A percentile compares a stretch with the other conserved stretches of the same genome.
Conservation (phyloP, 2,888 invertebrate genomes). For the Chrysolina haemoptera region DNA sequence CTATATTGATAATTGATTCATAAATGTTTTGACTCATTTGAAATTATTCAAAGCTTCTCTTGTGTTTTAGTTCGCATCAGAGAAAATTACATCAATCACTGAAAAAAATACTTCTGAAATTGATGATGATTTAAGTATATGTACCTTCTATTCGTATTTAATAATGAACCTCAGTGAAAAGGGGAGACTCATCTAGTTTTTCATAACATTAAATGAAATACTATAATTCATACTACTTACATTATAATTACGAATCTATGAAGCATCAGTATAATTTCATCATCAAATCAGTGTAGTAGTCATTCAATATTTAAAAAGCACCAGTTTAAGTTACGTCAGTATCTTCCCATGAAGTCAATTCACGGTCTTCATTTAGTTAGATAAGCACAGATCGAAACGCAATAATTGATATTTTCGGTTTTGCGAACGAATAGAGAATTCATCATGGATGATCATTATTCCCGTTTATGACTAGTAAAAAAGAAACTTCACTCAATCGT, state of each 20-base stretch:
- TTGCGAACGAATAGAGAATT: not conserved
- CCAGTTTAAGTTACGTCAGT: not conserved
- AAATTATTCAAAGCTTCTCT: no score
- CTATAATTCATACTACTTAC: not conserved
- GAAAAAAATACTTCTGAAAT: no score
- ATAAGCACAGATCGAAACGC: not conserved
- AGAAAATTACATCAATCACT: no score
- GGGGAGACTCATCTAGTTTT: not conserved
- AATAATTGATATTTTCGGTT: not conserved
- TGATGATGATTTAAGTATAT: not conserved
- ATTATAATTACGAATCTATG: conserved; percentile 9
- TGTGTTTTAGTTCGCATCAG: no score
- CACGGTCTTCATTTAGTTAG: not conserved
- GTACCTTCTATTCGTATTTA: not conserved
- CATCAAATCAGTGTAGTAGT: not conserved
- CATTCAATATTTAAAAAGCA: not conserved
- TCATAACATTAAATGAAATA: conserved; percentile 1
- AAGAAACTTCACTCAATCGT: not conserved
- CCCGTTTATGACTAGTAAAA: not conserved
- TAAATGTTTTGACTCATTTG: no score
- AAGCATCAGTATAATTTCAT: not conserved
- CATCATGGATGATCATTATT: not conserved
- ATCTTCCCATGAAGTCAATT: not conserved
- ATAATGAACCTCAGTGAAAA: not conserved
- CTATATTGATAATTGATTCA: no score